Evolutionary conservation across 2,113 vertebrate species (phyloP).

Genomic region (Pelvicachromis taeniatus): DNA sequence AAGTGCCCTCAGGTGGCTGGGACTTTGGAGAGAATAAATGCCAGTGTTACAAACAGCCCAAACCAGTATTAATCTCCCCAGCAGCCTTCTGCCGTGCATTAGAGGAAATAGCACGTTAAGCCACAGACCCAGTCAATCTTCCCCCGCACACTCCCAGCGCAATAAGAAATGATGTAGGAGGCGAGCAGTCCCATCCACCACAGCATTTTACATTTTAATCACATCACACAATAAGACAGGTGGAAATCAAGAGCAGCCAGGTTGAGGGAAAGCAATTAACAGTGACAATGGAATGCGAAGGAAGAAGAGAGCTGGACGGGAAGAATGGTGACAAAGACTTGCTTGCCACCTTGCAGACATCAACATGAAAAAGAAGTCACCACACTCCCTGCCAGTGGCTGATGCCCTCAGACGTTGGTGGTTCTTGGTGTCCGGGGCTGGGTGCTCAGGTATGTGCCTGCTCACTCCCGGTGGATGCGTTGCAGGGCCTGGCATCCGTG

Average conservation of each 20-base stretch:
- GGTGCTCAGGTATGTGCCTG: too few relatives aligned
- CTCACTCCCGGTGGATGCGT: too few relatives aligned
- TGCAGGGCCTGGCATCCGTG: too few relatives aligned
- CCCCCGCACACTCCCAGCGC: constrained; percentile 21
- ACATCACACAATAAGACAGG: constrained; percentile 65
- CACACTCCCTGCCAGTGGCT: too few relatives aligned
- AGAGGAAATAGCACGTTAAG: constrained; percentile 63
- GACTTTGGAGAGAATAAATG: constrained; percentile 72
- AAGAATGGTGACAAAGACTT: neutral
- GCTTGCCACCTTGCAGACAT: neutral
- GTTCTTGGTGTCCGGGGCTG: too few relatives aligned
- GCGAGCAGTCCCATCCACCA: constrained; percentile 26
- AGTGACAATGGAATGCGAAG: neutral
- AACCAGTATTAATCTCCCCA: constrained; percentile 68
- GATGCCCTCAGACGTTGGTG: too few relatives aligned
- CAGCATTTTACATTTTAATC: constrained; percentile 71
- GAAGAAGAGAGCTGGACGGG: neutral
- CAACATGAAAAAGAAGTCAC: neutral
- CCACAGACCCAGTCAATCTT: constrained; percentile 65
- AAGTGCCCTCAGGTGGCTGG: constrained; percentile 45
- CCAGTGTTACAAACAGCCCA: constrained; percentile 68
- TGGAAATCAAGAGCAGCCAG: constrained; percentile 45
- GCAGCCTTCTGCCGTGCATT: constrained; percentile 66
- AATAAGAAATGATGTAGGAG: constrained; percentile 70
- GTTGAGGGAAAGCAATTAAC: constrained; percentile 50